Evolutionary conservation across 2,888 invertebrate genomes (phyloP).

Genomic region (Lepetodrilus schrolli): DNA sequence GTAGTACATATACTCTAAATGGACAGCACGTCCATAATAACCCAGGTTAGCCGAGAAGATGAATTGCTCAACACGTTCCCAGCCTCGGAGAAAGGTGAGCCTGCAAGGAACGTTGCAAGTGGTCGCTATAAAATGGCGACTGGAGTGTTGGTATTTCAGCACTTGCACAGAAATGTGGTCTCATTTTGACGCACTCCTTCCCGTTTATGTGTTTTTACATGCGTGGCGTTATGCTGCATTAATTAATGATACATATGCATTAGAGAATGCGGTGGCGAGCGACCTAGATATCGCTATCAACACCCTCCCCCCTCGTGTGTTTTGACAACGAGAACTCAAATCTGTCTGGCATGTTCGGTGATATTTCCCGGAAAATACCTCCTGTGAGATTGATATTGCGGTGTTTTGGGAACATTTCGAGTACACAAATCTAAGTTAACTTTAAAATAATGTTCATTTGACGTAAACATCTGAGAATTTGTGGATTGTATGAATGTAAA

Average conservation of each 20-base stretch:
- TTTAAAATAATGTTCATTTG: not conserved
- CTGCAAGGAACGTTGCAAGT: constrained; percentile 42
- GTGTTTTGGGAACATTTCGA: not conserved
- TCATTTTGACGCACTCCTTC: not conserved
- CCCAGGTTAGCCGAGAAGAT: constrained; percentile 98
- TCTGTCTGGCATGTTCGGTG: constrained; percentile 16
- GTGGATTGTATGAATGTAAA: constrained; percentile 5
- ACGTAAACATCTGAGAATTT: no score
- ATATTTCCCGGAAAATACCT: not conserved
- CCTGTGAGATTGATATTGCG: not conserved
- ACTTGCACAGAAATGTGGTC: not conserved
- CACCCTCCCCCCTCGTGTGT: constrained; percentile 24
- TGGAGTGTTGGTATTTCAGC: constrained; percentile 36
- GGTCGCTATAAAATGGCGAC: constrained; percentile 61
- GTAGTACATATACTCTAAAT: constrained; percentile 60
- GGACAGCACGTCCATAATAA: constrained; percentile 99
- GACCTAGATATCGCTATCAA: not conserved
- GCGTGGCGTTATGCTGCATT: not conserved
- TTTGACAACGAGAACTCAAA: constrained; percentile 9
- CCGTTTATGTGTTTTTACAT: not conserved
- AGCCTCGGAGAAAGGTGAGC: constrained; percentile 90
- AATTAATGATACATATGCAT: not conserved
- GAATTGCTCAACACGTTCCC: constrained; percentile 93
- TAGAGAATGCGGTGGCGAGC: not conserved
- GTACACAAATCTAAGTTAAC: not conserved